Percentiles rank a stretch among this genome's conserved stretches.
phyloP scores from a whole-genome alignment of 2,113 vertebrate species.

The Atractosteus spatula region DNA sequence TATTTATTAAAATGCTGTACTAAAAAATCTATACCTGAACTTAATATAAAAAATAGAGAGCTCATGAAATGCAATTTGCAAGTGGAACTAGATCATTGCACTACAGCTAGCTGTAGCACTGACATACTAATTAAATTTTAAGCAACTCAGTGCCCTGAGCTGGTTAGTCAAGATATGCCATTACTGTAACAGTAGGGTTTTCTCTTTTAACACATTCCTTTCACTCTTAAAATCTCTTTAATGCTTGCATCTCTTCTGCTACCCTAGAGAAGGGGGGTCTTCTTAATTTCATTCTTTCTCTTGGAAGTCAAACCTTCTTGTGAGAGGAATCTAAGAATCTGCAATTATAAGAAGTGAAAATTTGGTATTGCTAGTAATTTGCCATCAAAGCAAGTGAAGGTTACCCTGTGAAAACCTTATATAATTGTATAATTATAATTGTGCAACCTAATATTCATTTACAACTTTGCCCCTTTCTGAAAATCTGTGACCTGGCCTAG shows the following conservation, averaged over 20 bases:
- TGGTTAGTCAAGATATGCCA: neutral
- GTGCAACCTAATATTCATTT: no score
- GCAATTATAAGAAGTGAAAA: neutral
- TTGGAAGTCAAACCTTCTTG: neutral
- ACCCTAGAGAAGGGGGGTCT: neutral
- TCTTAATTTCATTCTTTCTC: neutral
- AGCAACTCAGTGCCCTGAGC: neutral
- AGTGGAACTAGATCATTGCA: no score
- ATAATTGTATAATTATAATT: no score
- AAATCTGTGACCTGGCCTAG: no score
- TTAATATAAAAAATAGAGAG: no score
- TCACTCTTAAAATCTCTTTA: neutral
- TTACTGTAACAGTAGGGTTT: neutral
- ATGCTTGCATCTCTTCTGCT: neutral
- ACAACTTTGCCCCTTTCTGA: no score
- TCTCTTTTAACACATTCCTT: neutral
- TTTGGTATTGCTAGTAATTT: neutral
- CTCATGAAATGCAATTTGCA: no score
- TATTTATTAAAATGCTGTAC: no score
- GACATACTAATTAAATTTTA: neutral
- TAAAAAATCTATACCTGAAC: no score
- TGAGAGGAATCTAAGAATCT: neutral
- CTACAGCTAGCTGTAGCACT: neutral
- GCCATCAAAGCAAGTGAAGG: neutral
- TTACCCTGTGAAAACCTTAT: no score